Conservation (phyloP, 1,140 invertebrate genomes). For the Sesamia nonagrioides region DNA sequence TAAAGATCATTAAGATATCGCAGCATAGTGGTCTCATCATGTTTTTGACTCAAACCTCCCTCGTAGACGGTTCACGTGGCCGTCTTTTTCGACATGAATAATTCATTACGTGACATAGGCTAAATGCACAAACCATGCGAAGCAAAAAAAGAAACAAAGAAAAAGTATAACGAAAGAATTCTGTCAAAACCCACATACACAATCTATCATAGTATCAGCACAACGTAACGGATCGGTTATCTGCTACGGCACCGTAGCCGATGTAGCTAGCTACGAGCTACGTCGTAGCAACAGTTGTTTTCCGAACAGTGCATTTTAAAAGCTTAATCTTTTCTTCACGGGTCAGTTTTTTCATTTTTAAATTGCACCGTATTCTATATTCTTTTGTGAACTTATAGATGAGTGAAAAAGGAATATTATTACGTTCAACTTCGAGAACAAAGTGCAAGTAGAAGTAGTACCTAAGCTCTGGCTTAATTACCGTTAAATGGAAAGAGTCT, state of each 20-base stretch:
- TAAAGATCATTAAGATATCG: too few species aligned
- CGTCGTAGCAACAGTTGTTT: slow-evolving; percentile 19
- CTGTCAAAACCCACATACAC: too few species aligned
- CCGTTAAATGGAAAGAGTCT: neutral
- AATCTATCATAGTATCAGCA: neutral
- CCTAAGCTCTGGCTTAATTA: neutral
- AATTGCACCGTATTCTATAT: neutral
- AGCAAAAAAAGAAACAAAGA: too few species aligned
- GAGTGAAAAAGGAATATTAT: neutral
- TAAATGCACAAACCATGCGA: too few species aligned
- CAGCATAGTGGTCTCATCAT: too few species aligned
- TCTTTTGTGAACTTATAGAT: neutral
- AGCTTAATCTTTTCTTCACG: neutral
- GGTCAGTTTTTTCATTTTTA: neutral
- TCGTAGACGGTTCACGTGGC: too few species aligned
- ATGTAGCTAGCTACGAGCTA: neutral
- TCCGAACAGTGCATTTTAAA: neutral
- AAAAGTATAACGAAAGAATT: too few species aligned
- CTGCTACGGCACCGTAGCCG: neutral
- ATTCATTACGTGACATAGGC: too few species aligned
- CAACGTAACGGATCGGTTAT: neutral
- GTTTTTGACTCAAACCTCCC: too few species aligned
- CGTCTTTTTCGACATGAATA: too few species aligned
- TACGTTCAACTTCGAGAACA: neutral
- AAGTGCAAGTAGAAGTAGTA: neutral